Evolutionary conservation across 2,888 invertebrate species (phyloP).

Genomic region (Agrochola lota): DNA sequence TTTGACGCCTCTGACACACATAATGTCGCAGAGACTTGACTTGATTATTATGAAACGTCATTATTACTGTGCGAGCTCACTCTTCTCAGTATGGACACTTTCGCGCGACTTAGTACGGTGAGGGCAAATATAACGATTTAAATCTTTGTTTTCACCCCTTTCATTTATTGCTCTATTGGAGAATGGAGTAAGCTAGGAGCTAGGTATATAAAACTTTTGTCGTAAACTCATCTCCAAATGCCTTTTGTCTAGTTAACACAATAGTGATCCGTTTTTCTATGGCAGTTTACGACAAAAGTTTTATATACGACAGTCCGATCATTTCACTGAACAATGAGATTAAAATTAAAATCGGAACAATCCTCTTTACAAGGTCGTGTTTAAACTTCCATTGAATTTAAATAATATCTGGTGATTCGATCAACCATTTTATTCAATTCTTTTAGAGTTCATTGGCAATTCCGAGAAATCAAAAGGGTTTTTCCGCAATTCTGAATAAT

Average conservation of each 20-base stretch:
- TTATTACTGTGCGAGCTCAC: too few relatives aligned
- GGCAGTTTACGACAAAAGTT: conserved; percentile 9
- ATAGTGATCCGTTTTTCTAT: conserved; percentile 9
- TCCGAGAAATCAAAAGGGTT: background rate
- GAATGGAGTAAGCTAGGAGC: background rate
- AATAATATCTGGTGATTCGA: background rate
- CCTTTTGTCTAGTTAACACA: conserved; percentile 35
- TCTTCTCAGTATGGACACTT: too few relatives aligned
- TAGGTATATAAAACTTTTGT: too few relatives aligned
- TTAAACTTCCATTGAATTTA: conserved; percentile 10
- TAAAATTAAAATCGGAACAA: conserved; percentile 8
- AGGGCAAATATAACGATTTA: too few relatives aligned
- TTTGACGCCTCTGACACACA: too few relatives aligned
- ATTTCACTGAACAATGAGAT: conserved; percentile 4
- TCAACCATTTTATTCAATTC: background rate
- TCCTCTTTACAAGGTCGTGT: background rate
- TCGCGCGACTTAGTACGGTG: too few relatives aligned
- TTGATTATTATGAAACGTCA: too few relatives aligned
- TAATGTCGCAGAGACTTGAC: too few relatives aligned
- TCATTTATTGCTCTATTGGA: background rate
- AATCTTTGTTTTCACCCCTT: conserved; percentile 14
- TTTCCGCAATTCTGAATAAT: background rate
- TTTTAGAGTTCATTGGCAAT: conserved; percentile 15
- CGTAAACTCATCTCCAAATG: conserved; percentile 20
- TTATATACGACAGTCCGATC: conserved; percentile 5